Percentiles rank a stretch among this genome's conserved stretches.
Conservation (phyloP, 2,888 invertebrate genomes). For the Cephus spinipes region DNA sequence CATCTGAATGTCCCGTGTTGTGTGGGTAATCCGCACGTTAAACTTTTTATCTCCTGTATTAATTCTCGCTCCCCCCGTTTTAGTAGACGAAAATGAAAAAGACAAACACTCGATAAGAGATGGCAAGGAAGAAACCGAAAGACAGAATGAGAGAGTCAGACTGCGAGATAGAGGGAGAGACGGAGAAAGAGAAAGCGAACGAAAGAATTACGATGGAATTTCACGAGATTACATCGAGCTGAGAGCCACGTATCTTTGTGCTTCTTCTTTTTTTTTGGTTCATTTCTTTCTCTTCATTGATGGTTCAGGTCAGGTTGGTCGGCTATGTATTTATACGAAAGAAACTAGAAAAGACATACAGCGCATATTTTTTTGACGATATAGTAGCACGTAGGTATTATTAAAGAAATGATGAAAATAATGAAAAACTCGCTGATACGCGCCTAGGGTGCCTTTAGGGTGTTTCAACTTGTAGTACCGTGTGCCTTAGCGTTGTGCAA, state of each 20-base stretch:
- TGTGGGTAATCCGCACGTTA: neutral
- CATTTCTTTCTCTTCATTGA: slow-evolving; percentile 1
- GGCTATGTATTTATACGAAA: slow-evolving; percentile 22
- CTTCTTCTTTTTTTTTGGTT: neutral
- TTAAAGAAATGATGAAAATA: slow-evolving; percentile 25
- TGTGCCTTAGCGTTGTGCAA: slow-evolving; percentile 56
- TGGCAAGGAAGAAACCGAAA: neutral
- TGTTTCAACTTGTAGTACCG: slow-evolving; percentile 52
- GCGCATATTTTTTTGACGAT: slow-evolving; percentile 36
- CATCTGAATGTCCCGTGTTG: no score
- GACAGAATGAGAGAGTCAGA: neutral
- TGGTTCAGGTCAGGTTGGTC: neutral
- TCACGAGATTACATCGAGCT: neutral
- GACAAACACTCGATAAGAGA: neutral
- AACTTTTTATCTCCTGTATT: neutral
- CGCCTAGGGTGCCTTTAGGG: slow-evolving; percentile 58
- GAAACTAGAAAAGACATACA: slow-evolving; percentile 24
- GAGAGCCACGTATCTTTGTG: neutral
- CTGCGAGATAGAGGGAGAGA: neutral
- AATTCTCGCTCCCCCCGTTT: neutral
- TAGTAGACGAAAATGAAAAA: neutral
- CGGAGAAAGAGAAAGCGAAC: slow-evolving; percentile 13
- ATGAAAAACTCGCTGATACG: slow-evolving; percentile 15
- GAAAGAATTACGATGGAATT: neutral
- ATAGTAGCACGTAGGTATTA: slow-evolving; percentile 30